phyloP scores from a whole-genome alignment of 2,888 invertebrate genomes.

The Xylophagus ater region DNA sequence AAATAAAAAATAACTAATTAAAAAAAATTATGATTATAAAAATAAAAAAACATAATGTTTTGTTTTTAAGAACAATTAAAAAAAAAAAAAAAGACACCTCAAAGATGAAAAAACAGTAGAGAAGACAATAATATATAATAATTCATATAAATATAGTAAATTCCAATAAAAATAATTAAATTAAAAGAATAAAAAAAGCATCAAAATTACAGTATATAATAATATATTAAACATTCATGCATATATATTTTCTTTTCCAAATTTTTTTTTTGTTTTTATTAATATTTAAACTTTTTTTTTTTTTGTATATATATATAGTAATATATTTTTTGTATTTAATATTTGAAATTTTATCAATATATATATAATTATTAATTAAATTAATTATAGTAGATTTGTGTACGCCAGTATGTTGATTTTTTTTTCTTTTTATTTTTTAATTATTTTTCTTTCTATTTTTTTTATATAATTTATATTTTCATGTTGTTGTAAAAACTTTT shows the following conservation, averaged over 20 bases:
- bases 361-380: too few species aligned
- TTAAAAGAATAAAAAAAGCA: slow-evolving; percentile 21
- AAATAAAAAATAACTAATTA: slow-evolving; percentile 4
- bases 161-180: slow-evolving; percentile 1
- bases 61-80: neutral
- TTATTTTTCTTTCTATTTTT: too few species aligned
- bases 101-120: slow-evolving; percentile 10
- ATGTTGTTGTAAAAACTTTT: too few species aligned
- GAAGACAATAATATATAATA: slow-evolving; percentile 11
- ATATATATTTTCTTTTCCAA: slow-evolving; percentile 12
- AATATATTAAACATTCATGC: slow-evolving; percentile 25
- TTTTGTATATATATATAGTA: slow-evolving; percentile 13
- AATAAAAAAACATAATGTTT: neutral
- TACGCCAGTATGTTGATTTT: too few species aligned
- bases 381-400: too few species aligned
- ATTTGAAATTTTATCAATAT: slow-evolving; percentile 9
- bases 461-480: too few species aligned
- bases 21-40: slow-evolving; percentile 2
- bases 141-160: neutral
- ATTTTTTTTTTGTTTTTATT: slow-evolving; percentile 5
- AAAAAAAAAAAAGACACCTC: slow-evolving; percentile 5
- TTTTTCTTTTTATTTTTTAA: too few species aligned
- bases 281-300: slow-evolving; percentile 13
- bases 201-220: slow-evolving; percentile 23
- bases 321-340: slow-evolving; percentile 9